Percentiles rank a stretch among this genome's conserved stretches.
phyloP scores from a whole-genome alignment of 2,113 vertebrate genomes.

The Bos taurus region ARS-UCD2.0 NC_037334.1:70042501-70043000 shows the following conservation, averaged over 20 bases:
- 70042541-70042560: neutral
- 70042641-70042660: neutral
- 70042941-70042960: neutral
- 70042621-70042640: neutral
- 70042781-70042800: neutral
- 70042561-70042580: neutral
- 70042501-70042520: neutral
- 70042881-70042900: neutral
- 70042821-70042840: neutral
- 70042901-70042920: neutral
- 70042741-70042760: neutral
- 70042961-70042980: no score
- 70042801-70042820: neutral
- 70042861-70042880: neutral
- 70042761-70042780: neutral
- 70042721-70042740: neutral
- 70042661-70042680: neutral
- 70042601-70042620: neutral
- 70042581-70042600: neutral
- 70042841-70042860: neutral
- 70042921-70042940: neutral
- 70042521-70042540: neutral
- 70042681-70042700: neutral
- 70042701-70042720: neutral
- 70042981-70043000: no score